Evolutionary conservation across 2,113 vertebrate genomes (phyloP).

Genomic region (Oryzias celebensis): DNA sequence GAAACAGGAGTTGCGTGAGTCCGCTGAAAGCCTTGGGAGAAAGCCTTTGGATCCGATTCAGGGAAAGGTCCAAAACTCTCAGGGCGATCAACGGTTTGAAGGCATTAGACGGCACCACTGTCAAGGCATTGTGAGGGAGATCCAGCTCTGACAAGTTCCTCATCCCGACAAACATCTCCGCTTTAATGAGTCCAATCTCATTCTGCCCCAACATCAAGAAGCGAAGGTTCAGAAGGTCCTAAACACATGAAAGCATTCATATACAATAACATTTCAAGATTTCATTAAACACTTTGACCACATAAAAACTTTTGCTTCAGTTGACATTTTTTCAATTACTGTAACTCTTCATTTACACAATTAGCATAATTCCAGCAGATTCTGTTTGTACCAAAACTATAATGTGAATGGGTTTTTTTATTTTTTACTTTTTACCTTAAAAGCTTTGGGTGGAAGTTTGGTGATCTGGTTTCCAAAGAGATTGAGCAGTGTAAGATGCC

Average conservation of each 20-base stretch:
- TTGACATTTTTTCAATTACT: too few relatives aligned
- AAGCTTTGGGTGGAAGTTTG: constrained; percentile 62
- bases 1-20: constrained; percentile 74
- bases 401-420: neutral
- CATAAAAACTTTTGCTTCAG: too few relatives aligned
- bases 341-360: too few relatives aligned
- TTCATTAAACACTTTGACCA: too few relatives aligned
- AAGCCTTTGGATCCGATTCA: constrained; percentile 76
- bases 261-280: too few relatives aligned
- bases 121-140: constrained; percentile 71
- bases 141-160: constrained; percentile 79
- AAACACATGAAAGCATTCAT: neutral
- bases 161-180: constrained; percentile 74
- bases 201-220: constrained; percentile 81
- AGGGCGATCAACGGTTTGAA: constrained; percentile 77
- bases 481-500: constrained; percentile 74
- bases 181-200: constrained; percentile 66
- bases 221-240: constrained; percentile 77
- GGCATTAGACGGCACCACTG: constrained; percentile 59
- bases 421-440: constrained; percentile 56
- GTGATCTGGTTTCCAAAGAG: constrained; percentile 75
- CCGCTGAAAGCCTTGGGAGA: constrained; percentile 75
- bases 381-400: neutral
- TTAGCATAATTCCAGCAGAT: too few relatives aligned
- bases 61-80: constrained; percentile 75